Evolutionary conservation across 2,113 vertebrate genomes (phyloP), one percentile per base, ranked within the genome.

Genomic region (Panthera uncia): DNA sequence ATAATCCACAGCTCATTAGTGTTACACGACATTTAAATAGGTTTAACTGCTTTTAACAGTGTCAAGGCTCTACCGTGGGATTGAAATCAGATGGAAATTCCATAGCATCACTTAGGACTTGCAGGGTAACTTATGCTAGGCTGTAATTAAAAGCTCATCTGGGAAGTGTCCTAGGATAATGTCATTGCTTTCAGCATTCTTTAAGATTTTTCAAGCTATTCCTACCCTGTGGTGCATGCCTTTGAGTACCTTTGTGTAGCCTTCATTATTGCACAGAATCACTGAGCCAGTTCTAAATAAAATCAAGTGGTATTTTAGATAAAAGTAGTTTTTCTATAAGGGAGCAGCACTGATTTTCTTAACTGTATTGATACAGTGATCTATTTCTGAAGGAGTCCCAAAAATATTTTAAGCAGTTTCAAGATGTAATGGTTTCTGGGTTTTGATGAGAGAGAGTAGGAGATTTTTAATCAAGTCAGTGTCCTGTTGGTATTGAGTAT

Each of bases 211-310:
- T 86, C 8, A 21, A 96, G 31, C 57, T 97, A 36, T 92, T 95
- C 41, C 73, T 3, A 55, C 91, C 16, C 48, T 86, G 31, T 88
- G 33, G 29, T 94, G 3, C 73, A 57, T 94, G 83, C 27, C 69
- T 91, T 87, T 90, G 68, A 79, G 84, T 92, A 89, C 27, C 69
- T 91, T 87, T 90, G 68, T 68, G 80, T 92, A 89, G 63, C 65
- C 63, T 95, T 95, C 80, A 87, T 94, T 95, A 93, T 93, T 92
- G 13, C 36, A 83, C 69, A 94, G 69, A 91, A 91, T 93, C 84
- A 93, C 7, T 89, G 85, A 97, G n/a, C n/a, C 61, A 94, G 19
- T 79, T 89, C 5, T 94, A 73, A 96, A 92, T 94, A 86, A 91
- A 96, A 83, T 79, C 36, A 92, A 96, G 31, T 87, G 11, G 4